Base-by-base conservation (phyloP, 1,140 invertebrate species). In the Drosophila ambigua region DNA sequence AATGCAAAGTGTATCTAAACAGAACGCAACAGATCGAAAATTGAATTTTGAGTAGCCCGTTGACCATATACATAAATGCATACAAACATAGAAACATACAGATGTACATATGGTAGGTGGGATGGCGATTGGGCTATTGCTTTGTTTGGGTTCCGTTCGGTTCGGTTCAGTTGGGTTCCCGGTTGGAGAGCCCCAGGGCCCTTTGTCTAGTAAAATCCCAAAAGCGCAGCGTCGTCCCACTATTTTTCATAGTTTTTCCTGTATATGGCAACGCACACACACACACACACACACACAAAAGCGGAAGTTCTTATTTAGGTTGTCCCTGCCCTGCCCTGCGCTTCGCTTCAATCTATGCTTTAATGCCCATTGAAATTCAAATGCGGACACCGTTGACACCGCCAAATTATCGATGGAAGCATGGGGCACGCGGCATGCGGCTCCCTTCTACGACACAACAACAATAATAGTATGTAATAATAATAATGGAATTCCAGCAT, bases 231-330 rank as follows among this genome's bases (percentile, higher is more conserved):
- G 35, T 16, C 41, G 26, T 15, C 24, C 24, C 50, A 23, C 13
- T n/a, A 9, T 59, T 24, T 53, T 20, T 43, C 31, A 8, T 15
- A 16, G 23, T 20, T 55, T 13, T 11, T 45, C 11, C 64, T 41
- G 39, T 81, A 65, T 77, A 69, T 69, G 68, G 64, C 20, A 60
- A 69, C 16, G 11, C 4, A 24, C 31, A 31, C 31, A 31, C 7
- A 31, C 28, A 31, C 28, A 28, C 28, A 26, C 26, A 26, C 26
- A 26, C 26, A 49, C 58, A 45, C 46, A 49, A 61, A 61, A 79
- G 83, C 84, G 83, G 83, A 87, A 87, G 79, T 87, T 87, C 65
- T 76, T 78, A 87, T 88, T 88, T 79, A 72, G 83, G 50, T 65
- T 77, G 57, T 39, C 44, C 50, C 35, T 35, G 8, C 31, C 8